Evolutionary conservation across 2,113 vertebrate genomes (phyloP).

Genomic region (Odontophorus gujanensis): DNA sequence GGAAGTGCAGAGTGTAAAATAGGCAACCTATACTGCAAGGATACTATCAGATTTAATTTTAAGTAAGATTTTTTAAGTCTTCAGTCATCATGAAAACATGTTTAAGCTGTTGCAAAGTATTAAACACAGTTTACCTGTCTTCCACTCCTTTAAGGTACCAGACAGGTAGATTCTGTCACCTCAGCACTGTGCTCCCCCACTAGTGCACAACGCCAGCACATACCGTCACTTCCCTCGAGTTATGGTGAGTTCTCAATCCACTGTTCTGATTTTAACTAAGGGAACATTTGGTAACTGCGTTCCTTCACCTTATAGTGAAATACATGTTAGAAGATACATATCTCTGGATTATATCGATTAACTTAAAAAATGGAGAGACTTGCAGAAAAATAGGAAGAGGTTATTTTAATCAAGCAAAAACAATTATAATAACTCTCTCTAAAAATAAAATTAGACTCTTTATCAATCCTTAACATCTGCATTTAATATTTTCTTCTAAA

Average conservation of each 20-base stretch:
- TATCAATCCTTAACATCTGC: slow-evolving; percentile 81
- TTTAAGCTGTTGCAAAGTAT: neutral
- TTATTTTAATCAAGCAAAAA: slow-evolving; percentile 82
- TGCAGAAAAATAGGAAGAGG: slow-evolving; percentile 72
- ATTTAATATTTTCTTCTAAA: slow-evolving; percentile 83
- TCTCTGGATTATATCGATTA: neutral
- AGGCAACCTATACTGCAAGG: neutral
- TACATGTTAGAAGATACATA: neutral
- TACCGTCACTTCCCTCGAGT: neutral
- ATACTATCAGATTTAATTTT: neutral
- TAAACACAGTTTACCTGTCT: neutral
- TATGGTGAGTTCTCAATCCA: neutral
- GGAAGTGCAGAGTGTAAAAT: neutral
- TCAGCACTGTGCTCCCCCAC: neutral
- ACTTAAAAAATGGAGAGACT: slow-evolving; percentile 67
- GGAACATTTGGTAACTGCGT: neutral
- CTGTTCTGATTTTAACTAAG: neutral
- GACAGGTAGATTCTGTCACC: neutral
- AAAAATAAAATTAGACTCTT: slow-evolving; percentile 83
- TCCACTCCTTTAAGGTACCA: neutral
- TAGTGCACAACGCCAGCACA: neutral
- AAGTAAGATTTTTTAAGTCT: neutral
- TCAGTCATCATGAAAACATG: neutral
- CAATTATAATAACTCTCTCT: slow-evolving; percentile 78
- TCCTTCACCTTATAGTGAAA: neutral